Evolutionary conservation across 2,113 vertebrate genomes (phyloP), one percentile per base, ranked within the genome.

Genomic region (Podarcis muralis): DNA sequence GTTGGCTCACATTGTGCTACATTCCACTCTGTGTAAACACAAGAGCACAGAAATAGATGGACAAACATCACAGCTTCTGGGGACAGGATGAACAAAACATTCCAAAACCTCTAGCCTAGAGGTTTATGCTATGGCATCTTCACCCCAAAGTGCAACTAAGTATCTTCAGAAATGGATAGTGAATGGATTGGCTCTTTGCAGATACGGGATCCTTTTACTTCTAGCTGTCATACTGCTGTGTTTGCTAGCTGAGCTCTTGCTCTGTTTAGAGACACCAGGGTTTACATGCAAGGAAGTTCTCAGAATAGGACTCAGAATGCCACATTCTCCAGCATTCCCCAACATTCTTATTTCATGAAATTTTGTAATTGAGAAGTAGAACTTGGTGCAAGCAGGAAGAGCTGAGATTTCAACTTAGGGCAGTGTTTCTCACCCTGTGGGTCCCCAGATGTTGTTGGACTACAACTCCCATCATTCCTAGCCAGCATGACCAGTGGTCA

Each of bases 1-100:
- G 43, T 62, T 57, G 82, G 32, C 66, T 71, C 40, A 40, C 62
- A 66, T 83, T 88, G 81, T 88, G 87, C n/a, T 77, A 53, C 7
- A 20, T 66, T 66, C 4, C 37, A 77, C 74, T 83, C 7, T 15
- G 65, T 79, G 27, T 71, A 84, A 89, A 69, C 69, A 43, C 40
- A 69, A 40, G 25, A 37, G 23, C n/a, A 59, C 35, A 53, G 13
- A 18, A 83, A 57, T 53, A 75, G 74, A 23, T 22, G 59, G 18
- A 9, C 25, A 32, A 53, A 69, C 23, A 59, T 48, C n/a, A 43
- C n/a, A 71, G 32, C 23, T 84, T 84, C 23, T 84, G 53, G 65
- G 84, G n/a, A 78, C 40, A 71, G 37, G 32, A 23, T 57, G 71
- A 79, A 83, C 81, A 83, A 83, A 83, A 77, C 43, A 57, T 35